Base-by-base conservation (phyloP, 2,888 invertebrate genomes). In the Nebria salina region DNA sequence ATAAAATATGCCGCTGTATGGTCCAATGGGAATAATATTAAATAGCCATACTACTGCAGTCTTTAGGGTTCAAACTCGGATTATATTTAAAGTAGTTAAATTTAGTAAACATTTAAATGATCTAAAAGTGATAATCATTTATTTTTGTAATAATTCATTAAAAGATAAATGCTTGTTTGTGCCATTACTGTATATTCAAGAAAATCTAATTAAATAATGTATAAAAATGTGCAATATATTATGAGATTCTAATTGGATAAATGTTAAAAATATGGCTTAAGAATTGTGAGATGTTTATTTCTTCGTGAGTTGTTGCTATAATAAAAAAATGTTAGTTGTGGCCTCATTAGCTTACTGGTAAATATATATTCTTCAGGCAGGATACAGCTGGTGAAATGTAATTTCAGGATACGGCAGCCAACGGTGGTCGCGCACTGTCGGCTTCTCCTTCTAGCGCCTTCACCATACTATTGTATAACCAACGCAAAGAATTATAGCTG, bases 381-480 rank as follows among this genome's bases (percentile, higher is more conserved):
- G 54, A 54, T 54, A 54, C 54, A 54, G 54, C 54, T 54, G 54
- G 54, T 54, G 54, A 54, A 54, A 54, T 54, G 54, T 54, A 54
- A 54, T 54, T 54, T 54, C 54, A 54, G 54, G 54, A 54, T 2
- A 54, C 8, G 54, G 54, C 54, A 54, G 54, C 54, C 54, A 54
- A 54, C 11, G 54, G 54, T 54, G 54, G 54, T 54, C 54, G 54
- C 54, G 54, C 1, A 13, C 13, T 54, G 54, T 54, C 7, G 54
- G 54, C 13, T 54, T 54, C 54, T 54, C 54, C 54, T 54, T 54
- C 54, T 4, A 54, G 11, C 54, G 13, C 54, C 54, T 8, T 54
- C 54, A 11, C 13, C 8, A 8, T 54, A 54, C 54, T 54, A 54
- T 54, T 54, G 54, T 54, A 54, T 54, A 54, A 34, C 34, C 34